Evolutionary conservation across 2,888 invertebrate genomes (phyloP), one percentile per base, ranked within the genome.

Genomic region (Tuberolachnus salignus): DNA sequence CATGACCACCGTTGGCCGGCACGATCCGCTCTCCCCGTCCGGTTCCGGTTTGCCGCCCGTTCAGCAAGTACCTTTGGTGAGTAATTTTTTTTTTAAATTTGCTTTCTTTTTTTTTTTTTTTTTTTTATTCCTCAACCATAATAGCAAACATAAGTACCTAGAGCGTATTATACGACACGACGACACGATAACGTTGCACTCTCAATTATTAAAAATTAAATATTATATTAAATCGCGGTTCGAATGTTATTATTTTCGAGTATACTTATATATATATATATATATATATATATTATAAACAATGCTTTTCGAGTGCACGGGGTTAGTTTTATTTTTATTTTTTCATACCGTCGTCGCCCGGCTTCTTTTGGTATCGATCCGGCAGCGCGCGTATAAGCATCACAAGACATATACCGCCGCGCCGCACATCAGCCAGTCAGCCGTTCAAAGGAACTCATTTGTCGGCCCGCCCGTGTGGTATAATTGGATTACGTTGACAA

Each of bases 41-140:
- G 93, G 93, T 82, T 93, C 93, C 66, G 93, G 92, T 82, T 87
- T 94, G 84, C 92, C 93, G 80, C 94, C 94, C 81, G 93, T 94
- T 84, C 94, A 94, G 87, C 92, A 93, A 89, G 94, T 92, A 86
- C 94, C 94, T 85, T 89, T 94, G 89, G 94, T 94, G 87, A 90
- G 90, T 87, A 11, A 59, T 51, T 13, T 8, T 34, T 34, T 26
- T n/a, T 61, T n/a, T n/a, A n/a, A n/a, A 2, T 10, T 16, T 16
- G 14, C 14, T 44, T 19, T 19, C 16, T 3, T 34, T n/a, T 74
- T 21, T 23, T 61, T 19, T 73, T 59, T 71, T 51, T 13, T 8
- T 34, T 34, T 26, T n/a, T 61, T n/a, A 4, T 57, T 34, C 34
- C 3, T 34, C 34, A 34, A 34, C 34, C 34, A 6, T 34, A 34